Conservation (phyloP, 2,797 vertebrate genomes). For the Rhabdomys pumilio region DNA sequence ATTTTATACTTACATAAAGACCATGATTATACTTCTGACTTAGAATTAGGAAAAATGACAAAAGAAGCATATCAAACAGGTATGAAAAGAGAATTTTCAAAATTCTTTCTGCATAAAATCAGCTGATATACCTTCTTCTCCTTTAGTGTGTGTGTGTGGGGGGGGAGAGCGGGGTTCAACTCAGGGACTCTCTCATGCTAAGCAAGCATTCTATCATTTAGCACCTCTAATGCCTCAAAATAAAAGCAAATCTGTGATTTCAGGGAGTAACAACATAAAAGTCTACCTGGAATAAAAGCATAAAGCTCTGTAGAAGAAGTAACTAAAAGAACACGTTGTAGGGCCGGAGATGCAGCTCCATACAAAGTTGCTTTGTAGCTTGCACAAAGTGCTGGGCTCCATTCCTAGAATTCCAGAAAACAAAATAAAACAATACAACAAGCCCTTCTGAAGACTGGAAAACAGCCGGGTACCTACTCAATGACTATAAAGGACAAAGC, state of each 20-base stretch:
- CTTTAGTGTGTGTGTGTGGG: too few species aligned
- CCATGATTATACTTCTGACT: background rate
- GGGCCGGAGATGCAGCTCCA: background rate
- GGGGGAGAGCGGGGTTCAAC: background rate
- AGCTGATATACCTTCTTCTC: background rate
- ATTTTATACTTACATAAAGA: background rate
- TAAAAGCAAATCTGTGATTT: background rate
- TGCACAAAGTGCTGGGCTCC: background rate
- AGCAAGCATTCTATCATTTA: background rate
- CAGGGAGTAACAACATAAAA: background rate
- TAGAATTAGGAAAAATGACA: background rate
- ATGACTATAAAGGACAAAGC: background rate
- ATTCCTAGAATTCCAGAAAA: background rate
- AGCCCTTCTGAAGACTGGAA: background rate
- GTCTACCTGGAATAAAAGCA: background rate
- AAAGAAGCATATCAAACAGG: background rate
- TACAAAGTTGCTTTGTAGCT: background rate
- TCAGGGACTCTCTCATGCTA: background rate
- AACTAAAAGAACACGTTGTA: background rate
- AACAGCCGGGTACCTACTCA: background rate
- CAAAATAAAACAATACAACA: background rate
- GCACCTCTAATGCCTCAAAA: background rate
- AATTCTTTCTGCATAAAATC: background rate
- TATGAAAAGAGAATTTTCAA: background rate
- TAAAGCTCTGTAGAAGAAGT: background rate